phyloP scores from a whole-genome alignment of 1,140 invertebrate genomes.

The Brachionus koreanus region DNA sequence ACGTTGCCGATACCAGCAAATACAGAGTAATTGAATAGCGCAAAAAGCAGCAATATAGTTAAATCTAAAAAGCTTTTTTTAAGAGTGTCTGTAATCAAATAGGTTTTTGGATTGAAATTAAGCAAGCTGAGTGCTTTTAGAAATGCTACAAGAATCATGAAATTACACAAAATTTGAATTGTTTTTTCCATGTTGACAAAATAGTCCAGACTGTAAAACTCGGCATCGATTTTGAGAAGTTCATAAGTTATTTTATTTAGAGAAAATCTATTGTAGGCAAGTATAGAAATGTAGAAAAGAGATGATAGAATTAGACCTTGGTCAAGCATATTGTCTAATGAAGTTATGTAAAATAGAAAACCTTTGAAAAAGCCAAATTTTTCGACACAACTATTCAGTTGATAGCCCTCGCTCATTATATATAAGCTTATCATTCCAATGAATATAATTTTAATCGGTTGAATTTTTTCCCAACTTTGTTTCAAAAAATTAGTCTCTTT shows the following conservation, averaged over 20 bases:
- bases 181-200: neutral
- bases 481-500: conserved; percentile 6
- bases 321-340: neutral
- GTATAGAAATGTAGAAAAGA: neutral
- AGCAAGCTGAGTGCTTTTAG: neutral
- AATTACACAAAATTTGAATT: conserved; percentile 13
- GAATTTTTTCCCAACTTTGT: neutral
- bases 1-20: neutral
- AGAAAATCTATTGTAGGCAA: neutral
- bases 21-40: neutral
- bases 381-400: neutral
- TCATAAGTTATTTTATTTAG: neutral
- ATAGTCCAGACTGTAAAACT: conserved; percentile 13
- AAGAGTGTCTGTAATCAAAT: conserved; percentile 10
- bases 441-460: neutral
- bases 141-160: conserved; percentile 38
- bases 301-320: neutral
- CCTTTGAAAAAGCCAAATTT: neutral
- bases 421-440: conserved; percentile 7
- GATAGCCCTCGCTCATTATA: neutral
- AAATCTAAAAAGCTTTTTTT: neutral
- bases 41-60: neutral
- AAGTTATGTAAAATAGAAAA: neutral
- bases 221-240: neutral
- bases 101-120: conserved; percentile 29